These are phyloP conservation scores for Petrocephalus sullivani DNA, from an alignment of 2,797 vertebrate genomes.

Conservation along the genomic window DNA sequence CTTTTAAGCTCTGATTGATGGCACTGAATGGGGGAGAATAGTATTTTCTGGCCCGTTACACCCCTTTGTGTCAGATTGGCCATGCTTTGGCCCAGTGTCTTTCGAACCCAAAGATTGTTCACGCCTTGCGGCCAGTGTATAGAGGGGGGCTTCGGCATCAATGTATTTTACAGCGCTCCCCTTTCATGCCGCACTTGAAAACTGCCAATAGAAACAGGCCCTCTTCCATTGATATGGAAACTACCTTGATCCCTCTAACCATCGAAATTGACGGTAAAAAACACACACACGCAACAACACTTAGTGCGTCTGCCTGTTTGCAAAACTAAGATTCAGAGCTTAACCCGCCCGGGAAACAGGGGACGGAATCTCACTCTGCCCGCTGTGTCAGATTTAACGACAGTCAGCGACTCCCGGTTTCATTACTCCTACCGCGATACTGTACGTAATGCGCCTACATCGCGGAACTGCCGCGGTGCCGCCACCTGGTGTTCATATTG, in stretches of 20 bases:
- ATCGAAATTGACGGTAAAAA: slow-evolving; percentile 3
- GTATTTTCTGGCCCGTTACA: slow-evolving; percentile 78
- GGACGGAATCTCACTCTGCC: background rate
- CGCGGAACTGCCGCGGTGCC: slow-evolving; percentile 29
- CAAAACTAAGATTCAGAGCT: background rate
- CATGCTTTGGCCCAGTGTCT: slow-evolving; percentile 59
- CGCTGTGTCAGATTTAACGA: background rate
- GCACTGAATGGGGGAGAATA: slow-evolving; percentile 64
- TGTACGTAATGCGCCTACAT: background rate
- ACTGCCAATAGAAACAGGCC: slow-evolving; percentile 55
- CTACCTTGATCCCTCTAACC: slow-evolving; percentile 28
- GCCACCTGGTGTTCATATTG: slow-evolving; percentile 50
- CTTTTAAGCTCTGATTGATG: slow-evolving; percentile 58
- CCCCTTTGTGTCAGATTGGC: slow-evolving; percentile 68
- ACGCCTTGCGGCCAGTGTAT: slow-evolving; percentile 61
- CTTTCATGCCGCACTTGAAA: slow-evolving; percentile 68
- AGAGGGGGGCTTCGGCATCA: slow-evolving; percentile 59
- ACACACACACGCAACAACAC: background rate
- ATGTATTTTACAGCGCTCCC: slow-evolving; percentile 69
- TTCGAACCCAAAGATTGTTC: slow-evolving; percentile 58
- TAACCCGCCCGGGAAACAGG: background rate
- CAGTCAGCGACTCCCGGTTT: background rate
- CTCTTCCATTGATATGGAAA: slow-evolving; percentile 65
- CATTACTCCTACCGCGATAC: background rate
- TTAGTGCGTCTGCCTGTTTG: background rate